Conservation (phyloP, 2,113 vertebrate species). For the Megaleporinus macrocephalus region DNA sequence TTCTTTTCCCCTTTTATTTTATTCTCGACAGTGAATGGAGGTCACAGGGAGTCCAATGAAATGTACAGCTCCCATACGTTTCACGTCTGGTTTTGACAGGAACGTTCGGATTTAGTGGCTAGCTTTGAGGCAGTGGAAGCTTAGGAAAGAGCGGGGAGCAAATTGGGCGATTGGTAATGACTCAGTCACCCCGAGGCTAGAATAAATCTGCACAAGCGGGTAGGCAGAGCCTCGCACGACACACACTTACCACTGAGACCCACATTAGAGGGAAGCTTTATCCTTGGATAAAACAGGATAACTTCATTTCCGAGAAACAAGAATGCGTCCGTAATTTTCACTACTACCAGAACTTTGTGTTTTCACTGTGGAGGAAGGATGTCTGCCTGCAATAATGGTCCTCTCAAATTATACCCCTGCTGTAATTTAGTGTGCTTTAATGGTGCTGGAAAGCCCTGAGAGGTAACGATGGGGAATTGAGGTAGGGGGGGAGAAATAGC, state of each 20-base stretch:
- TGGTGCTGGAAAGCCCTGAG: neutral
- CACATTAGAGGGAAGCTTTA: conserved; percentile 9
- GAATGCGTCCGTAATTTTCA: neutral
- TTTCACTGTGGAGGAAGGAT: neutral
- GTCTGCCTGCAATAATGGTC: neutral
- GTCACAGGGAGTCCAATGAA: conserved; percentile 46
- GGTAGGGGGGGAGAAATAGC: neutral
- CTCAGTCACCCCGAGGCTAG: conserved; percentile 26
- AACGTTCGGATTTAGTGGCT: conserved; percentile 10
- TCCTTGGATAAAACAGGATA: conserved; percentile 6
- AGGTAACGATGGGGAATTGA: neutral
- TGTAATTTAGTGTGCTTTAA: neutral
- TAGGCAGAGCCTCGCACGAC: conserved; percentile 8
- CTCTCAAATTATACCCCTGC: neutral
- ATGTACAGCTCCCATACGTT: neutral
- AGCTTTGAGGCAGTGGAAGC: conserved; percentile 21
- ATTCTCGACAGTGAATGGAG: conserved; percentile 31
- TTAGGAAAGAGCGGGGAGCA: conserved; percentile 28
- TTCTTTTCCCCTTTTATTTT: conserved; percentile 3
- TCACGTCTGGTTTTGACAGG: neutral
- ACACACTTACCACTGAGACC: conserved; percentile 31
- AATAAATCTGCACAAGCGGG: conserved; percentile 29
- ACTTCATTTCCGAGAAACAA: neutral
- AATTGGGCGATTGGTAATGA: conserved; percentile 42
- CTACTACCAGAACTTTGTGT: neutral